These are phyloP conservation scores for Branchellion lobata DNA, from an alignment of 2,888 invertebrate species.

Conservation along the genomic window DNA sequence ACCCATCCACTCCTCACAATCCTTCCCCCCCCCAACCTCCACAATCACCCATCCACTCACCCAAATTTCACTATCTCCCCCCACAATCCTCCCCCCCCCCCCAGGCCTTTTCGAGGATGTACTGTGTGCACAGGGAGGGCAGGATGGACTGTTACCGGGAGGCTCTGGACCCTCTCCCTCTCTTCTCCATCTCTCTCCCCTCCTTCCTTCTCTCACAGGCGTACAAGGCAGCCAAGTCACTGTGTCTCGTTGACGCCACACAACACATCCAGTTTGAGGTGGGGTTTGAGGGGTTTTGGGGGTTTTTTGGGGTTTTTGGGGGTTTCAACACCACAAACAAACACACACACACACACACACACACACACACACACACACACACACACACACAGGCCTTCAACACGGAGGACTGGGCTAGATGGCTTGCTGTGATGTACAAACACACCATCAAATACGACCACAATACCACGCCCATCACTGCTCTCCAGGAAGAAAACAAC, in stretches of 20 bases:
- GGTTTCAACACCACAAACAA: not conserved
- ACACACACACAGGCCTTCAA: constrained; percentile 2
- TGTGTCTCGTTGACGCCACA: not conserved
- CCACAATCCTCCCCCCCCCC: not conserved
- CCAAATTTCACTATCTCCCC: not conserved
- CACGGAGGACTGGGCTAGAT: not conserved
- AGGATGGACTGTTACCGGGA: constrained; percentile 32
- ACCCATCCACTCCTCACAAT: too few species aligned
- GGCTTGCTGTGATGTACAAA: constrained; percentile 9
- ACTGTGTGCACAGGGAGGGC: constrained; percentile 23
- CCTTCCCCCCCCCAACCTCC: too few species aligned
- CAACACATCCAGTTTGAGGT: not conserved
- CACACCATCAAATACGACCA: not conserved
- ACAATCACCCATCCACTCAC: too few species aligned
- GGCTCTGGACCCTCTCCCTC: not conserved
- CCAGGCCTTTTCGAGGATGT: not conserved
- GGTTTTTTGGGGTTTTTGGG: not conserved
- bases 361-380: too few species aligned
- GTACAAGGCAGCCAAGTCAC: not conserved
- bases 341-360: not conserved
- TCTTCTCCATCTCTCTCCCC: not conserved
- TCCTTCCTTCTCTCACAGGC: not conserved
- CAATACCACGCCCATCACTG: not conserved
- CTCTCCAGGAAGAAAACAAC: not conserved
- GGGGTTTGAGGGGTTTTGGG: not conserved